Base-by-base conservation (phyloP, 2,888 invertebrate species). In the Protonemura montana region DNA sequence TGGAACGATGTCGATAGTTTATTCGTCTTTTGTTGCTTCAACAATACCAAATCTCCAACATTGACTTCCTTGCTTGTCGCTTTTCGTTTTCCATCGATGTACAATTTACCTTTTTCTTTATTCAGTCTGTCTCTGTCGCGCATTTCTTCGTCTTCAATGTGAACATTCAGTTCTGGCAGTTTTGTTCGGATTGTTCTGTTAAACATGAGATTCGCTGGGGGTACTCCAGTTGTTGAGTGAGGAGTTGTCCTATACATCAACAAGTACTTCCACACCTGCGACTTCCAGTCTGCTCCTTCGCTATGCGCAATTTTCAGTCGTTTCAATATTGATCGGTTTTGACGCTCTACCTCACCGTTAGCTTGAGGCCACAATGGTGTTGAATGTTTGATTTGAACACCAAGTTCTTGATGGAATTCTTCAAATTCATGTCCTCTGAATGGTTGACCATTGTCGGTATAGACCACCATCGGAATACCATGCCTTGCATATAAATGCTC, bases 321-420 rank as follows among this genome's bases (percentile, higher is more conserved):
- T 30, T 82, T 82, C 82, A 82, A n/a, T n/a, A 82, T 28, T 16
- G 29, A 28, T 30, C 82, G 29, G 30, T 82, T 82, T 25, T 82
- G 82, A 13, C 82, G 29, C 35, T 82, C 82, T n/a, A 82, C 30
- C 30, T 30, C 82, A 2, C 82, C 82, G n/a, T 82, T 82, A 10
- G 82, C 82, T 82, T 82, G 82, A 10, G 82, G 82, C 82, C 82
- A 82, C 3, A 30, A 25, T 16, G 82, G 82, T 21, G 82, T 82
- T 3, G 82, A 30, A 30, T 82, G 82, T 21, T 76, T 21, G 76
- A 76, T 76, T 2, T 76, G 76, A 25, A 76, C 26, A 76, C 76
- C 76, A 6, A 76, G 76, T 76, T 76, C 21, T 35, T 76, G 27
- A 27, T 16, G 27, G 29, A 80, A 80, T 27, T 80, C 80, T 27